These are phyloP conservation scores for Paracentrotus lividus DNA, from an alignment of 53 echinoderm and acorn worm genomes.

Conservation along the genomic window DNA sequence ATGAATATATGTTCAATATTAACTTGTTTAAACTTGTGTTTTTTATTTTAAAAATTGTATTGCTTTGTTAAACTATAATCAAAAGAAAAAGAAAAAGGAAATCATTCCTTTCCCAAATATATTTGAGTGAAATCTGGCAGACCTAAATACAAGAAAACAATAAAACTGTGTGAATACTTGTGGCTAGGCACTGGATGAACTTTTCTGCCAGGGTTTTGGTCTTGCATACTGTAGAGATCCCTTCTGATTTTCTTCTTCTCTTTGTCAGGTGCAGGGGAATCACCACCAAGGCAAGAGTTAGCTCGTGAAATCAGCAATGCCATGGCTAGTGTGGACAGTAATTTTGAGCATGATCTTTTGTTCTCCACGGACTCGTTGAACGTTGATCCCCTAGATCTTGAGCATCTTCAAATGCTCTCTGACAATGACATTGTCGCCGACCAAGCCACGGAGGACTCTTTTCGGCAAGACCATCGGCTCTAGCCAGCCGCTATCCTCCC, in stretches of 20 bases:
- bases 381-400: slow-evolving; percentile 92
- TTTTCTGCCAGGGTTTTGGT: too few relatives aligned
- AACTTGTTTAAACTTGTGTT: too few relatives aligned
- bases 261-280: slow-evolving; percentile 83
- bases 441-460: slow-evolving; percentile 97
- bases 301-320: slow-evolving; percentile 96
- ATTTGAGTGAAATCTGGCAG: too few relatives aligned
- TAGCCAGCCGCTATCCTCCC: slow-evolving; percentile 8
- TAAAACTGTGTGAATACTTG: too few relatives aligned
- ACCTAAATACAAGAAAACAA: too few relatives aligned
- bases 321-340: slow-evolving; percentile 90
- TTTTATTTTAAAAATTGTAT: too few relatives aligned
- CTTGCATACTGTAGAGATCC: background rate
- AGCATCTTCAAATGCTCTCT: slow-evolving; percentile 92
- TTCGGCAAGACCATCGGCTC: slow-evolving; percentile 87
- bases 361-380: slow-evolving; percentile 84
- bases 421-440: slow-evolving; percentile 96
- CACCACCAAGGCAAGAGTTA: slow-evolving; percentile 86
- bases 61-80: too few relatives aligned
- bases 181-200: too few relatives aligned
- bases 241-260: slow-evolving; percentile 44
- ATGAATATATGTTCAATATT: too few relatives aligned
- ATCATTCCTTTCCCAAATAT: too few relatives aligned
- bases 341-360: slow-evolving; percentile 81
- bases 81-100: too few relatives aligned